Base-by-base conservation (phyloP, 2,888 invertebrate species). In the Catocala fraxini region DNA sequence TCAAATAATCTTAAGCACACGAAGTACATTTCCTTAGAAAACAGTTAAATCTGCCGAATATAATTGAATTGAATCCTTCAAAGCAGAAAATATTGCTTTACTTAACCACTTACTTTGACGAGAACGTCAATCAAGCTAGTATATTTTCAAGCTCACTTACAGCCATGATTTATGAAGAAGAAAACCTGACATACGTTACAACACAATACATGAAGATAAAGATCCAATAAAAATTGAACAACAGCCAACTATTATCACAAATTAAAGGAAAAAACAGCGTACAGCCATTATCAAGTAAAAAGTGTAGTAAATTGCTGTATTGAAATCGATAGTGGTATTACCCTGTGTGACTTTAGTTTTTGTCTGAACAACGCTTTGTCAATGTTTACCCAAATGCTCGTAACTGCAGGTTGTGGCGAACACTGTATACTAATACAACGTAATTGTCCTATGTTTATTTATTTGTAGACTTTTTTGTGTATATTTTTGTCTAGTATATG, bases 241-340 rank as follows among this genome's bases (percentile, higher is more conserved):
- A 73, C 71, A 81, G 73, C 77, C 71, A 77, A 78, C 80, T 75
- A 86, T 88, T 87, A 88, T 79, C 80, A 82, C 80, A 84, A 85
- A 89, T 90, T 89, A 89, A 73, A 73, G 64, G 68, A 47, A 81
- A 78, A 88, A 89, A 85, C 57, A 68, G 33, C 65, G 81, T 81
- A 78, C 80, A 73, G 81, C 80, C 49, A 71, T 67, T 74, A 71
- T 51, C 34, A 35, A 11, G 62, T 53, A 79, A 77, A 77, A 80
- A 73, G 42, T 71, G 72, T 62, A 71, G 72, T 70, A 80, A 87
- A 90, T 83, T 81, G 76, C 86, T 83, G 81, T 86, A 89, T 89
- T 89, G 87, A 82, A 86, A 87, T 78, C 73, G 84, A 89, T 87
- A 80, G 72, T 70, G 68, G 59, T 63, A 67, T 66, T 80, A 75